These are phyloP conservation scores for Hephaestus fuliginosus DNA, from an alignment of 2,797 vertebrate genomes.

Conservation along the genomic window DNA sequence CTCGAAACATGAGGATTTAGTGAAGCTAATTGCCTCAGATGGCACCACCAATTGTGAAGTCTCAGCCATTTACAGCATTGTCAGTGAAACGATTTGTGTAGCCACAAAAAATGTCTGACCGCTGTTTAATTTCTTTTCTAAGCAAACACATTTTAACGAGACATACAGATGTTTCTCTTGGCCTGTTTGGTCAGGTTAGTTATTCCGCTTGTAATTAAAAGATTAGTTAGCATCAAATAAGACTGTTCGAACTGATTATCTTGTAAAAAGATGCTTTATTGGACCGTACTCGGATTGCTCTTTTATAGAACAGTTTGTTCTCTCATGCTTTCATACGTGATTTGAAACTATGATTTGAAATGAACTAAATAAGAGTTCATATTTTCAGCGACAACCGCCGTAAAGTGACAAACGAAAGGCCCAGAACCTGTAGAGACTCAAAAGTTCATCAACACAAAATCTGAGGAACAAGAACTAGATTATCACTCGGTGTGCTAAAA, in stretches of 20 bases:
- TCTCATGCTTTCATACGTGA: not conserved
- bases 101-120: not conserved
- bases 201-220: not conserved
- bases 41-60: not conserved
- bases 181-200: not conserved
- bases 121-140: not conserved
- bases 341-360: not conserved
- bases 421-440: not conserved
- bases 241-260: not conserved
- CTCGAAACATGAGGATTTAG: constrained; percentile 9
- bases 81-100: not conserved
- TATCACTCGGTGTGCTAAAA: constrained; percentile 41
- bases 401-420: not conserved
- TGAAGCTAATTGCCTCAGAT: constrained; percentile 17
- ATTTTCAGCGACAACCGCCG: not conserved
- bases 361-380: not conserved
- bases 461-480: constrained; percentile 1
- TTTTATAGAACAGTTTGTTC: not conserved
- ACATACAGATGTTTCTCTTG: not conserved
- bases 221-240: not conserved
- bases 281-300: not conserved
- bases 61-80: not conserved
- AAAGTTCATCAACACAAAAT: constrained; percentile 13
- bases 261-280: constrained; percentile 16
- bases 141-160: not conserved